Conservation (phyloP, 2,113 vertebrate species). For the Clarias batrachus region DNA sequence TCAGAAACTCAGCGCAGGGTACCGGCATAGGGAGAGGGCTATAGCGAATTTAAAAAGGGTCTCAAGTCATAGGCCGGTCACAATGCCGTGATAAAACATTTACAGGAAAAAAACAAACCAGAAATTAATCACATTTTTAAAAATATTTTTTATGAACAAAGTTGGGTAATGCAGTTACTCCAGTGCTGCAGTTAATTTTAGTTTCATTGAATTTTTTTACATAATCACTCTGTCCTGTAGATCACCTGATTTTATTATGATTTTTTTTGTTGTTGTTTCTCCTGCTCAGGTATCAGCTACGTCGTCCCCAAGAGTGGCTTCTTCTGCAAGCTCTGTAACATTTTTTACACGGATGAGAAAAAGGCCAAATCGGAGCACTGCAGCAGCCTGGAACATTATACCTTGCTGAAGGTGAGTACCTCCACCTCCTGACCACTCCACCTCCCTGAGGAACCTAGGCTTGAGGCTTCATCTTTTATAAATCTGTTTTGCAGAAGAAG, state of each 20-base stretch:
- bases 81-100: background rate
- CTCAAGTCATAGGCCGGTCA: background rate
- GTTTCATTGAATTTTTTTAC: too few species aligned
- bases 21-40: too few species aligned
- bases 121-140: background rate
- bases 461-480: background rate
- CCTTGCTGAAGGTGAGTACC: constrained; percentile 81
- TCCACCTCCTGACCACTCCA: background rate
- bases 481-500: constrained; percentile 38
- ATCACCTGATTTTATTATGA: background rate
- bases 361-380: constrained; percentile 86
- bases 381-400: constrained; percentile 86
- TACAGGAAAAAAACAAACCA: background rate
- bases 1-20: too few species aligned
- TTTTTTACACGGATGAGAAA: constrained; percentile 88
- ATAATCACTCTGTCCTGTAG: background rate
- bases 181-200: background rate
- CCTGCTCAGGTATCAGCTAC: constrained; percentile 79
- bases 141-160: too few species aligned
- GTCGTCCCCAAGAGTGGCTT: constrained; percentile 80
- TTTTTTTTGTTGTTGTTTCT: constrained; percentile 48
- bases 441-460: background rate
- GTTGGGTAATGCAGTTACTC: too few species aligned
- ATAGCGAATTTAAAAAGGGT: too few species aligned
- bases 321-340: constrained; percentile 88